phyloP scores from a whole-genome alignment of 2,888 invertebrate genomes.

The Cistogaster globosa region DNA sequence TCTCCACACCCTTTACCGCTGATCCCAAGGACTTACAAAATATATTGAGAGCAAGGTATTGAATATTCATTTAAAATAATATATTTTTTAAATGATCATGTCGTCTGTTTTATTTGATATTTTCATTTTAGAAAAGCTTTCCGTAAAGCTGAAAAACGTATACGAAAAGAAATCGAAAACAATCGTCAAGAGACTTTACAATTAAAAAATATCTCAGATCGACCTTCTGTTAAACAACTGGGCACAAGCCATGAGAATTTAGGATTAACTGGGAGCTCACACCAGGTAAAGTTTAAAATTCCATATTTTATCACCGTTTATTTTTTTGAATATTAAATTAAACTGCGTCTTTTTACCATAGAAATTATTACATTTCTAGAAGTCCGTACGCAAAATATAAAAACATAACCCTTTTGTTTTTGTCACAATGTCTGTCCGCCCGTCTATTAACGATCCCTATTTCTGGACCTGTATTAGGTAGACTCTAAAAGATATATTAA shows the following conservation, averaged over 20 bases:
- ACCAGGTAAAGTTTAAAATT: background rate
- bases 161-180: slow-evolving; percentile 77
- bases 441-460: no score
- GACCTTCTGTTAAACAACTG: background rate
- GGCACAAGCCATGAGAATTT: background rate
- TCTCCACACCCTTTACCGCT: slow-evolving; percentile 77
- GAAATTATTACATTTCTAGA: no score
- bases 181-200: slow-evolving; percentile 45
- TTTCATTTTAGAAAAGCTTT: slow-evolving; percentile 75
- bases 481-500: no score
- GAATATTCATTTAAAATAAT: background rate
- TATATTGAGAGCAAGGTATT: slow-evolving; percentile 80
- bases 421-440: no score
- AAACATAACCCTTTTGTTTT: no score
- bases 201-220: slow-evolving; percentile 1
- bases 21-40: slow-evolving; percentile 80
- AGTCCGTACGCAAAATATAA: no score
- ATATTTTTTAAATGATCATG: no score
- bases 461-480: no score
- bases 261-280: background rate
- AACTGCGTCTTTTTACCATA: no score
- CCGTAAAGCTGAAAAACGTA: slow-evolving; percentile 79
- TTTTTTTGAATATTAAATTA: no score
- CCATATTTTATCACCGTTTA: no score
- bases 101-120: background rate